Evolutionary conservation across 2,113 vertebrate species (phyloP).

Genomic region (Catharus bicknelli): DNA sequence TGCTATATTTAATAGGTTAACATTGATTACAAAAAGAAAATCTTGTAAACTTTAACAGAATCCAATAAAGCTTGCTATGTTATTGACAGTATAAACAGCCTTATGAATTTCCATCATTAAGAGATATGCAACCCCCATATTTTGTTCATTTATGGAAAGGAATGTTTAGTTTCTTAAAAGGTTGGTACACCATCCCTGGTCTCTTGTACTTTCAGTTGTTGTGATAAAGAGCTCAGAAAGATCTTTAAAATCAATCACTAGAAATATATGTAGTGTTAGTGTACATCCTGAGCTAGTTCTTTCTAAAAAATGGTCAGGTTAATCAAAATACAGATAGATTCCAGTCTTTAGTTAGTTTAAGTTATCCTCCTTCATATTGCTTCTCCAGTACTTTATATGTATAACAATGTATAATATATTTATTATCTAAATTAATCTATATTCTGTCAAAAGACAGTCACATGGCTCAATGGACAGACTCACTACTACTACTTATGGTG

Average conservation of each 20-base stretch:
- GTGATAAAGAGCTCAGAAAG: not conserved
- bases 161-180: not conserved
- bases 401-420: too few relatives aligned
- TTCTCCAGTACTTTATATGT: not conserved
- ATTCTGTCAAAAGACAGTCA: slow-evolving; percentile 25
- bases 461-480: not conserved
- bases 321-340: slow-evolving; percentile 30
- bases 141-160: not conserved
- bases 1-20: not conserved
- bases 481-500: not conserved
- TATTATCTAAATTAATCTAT: not conserved
- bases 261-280: not conserved
- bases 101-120: not conserved
- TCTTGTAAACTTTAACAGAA: not conserved
- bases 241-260: not conserved
- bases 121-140: not conserved
- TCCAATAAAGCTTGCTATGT: not conserved
- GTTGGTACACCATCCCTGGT: not conserved
- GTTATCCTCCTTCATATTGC: not conserved
- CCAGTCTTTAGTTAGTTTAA: slow-evolving; percentile 48
- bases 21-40: not conserved
- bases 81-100: not conserved
- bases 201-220: not conserved
- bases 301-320: slow-evolving; percentile 29
- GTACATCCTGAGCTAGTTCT: slow-evolving; percentile 23